Base-by-base conservation (phyloP, 1,140 invertebrate species). In the Drosophila erecta region DNA sequence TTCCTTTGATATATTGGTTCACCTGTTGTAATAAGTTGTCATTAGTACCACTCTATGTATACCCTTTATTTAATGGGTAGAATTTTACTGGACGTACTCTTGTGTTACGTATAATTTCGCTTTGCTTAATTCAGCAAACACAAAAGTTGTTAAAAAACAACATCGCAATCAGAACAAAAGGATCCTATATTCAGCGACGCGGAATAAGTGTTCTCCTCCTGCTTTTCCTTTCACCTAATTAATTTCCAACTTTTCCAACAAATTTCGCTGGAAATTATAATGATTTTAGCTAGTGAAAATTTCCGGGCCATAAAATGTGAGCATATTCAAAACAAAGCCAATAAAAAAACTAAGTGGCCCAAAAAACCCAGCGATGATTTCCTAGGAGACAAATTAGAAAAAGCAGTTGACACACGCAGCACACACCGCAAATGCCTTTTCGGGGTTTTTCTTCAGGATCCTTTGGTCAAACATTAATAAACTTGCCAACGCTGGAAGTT, bases 371-470 rank as follows among this genome's bases (percentile, higher is more conserved):
- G 66, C 74, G 59, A 79, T 89, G 76, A 87, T 87, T 87, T 89
- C 84, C 84, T 87, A 66, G 64, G 84, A 87, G 84, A 89, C 84
- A 87, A 83, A 89, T 87, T 87, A 87, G 79, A 60, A 59, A 64
- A 41, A 73, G 54, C 56, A 74, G 71, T 87, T 83, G 79, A 81
- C 74, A 78, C 84, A 67, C 66, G 41, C 56, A 17, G 17, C 17
- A 17, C 17, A 75, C 54, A 62, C 40, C 37, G 40, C 65, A 66
- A 69, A 69, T 66, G 33, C 38, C 66, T 70, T 46, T 58, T 15
- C 24, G 7, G 46, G 47, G 53, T 35, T 44, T 58, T 61, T 62
- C 40, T 60, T 33, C 50, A 44, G 17, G 27, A 15, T 53, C n/a
- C 24, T 70, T 74, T 62, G 46, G 62, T 49, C 47, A 60, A 65